Base-by-base conservation (phyloP, 1,140 invertebrate genomes). In the Aphis gossypii region DNA sequence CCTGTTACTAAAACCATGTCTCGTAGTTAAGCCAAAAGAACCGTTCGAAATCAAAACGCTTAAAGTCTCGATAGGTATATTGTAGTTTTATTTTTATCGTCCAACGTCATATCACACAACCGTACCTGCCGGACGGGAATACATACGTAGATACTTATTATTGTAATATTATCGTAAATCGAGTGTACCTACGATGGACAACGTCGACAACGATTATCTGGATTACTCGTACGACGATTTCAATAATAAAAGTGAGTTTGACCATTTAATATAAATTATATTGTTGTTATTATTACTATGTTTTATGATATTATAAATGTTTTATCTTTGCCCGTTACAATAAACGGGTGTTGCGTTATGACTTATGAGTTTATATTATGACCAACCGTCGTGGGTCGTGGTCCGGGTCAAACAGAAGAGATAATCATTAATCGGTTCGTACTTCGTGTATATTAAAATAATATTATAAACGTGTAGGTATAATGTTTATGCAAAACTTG, bases 211-310 rank as follows among this genome's bases (percentile, higher is more conserved):
- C 38, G 21, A 90, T 90, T 60, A 90, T 60, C 9, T 30, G 51
- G 88, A 90, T 25, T 90, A 90, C 5, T 20, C 51, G 51, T 90
- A 90, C 54, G 88, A 90, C 51, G 88, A 90, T 41, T 41, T 41
- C 51, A 60, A 30, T 60, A 60, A 44, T 60, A 90, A 56, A 60
- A 38, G 88, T 90, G 38, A 90, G 88, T 60, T 38, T 2, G 8
- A n/a, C n/a, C n/a, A 25, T 14, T 48, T n/a, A 84, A 84, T 84
- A 41, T 30, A 9, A 46, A 44, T 86, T 35, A n/a, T 76, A 14
- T 76, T 23, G 54, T 54, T 76, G 30, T 76, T n/a, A 14, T n/a
- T 68, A 18, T 83, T 83, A 41, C 23, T 83, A 83, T 3, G 38
- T 83, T 83, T 30, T 41, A 41, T 83, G 23, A 23, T 5, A 41